These are phyloP conservation scores for Borostomias antarcticus DNA, from an alignment of 2,797 vertebrate genomes.

Conservation along the genomic window DNA sequence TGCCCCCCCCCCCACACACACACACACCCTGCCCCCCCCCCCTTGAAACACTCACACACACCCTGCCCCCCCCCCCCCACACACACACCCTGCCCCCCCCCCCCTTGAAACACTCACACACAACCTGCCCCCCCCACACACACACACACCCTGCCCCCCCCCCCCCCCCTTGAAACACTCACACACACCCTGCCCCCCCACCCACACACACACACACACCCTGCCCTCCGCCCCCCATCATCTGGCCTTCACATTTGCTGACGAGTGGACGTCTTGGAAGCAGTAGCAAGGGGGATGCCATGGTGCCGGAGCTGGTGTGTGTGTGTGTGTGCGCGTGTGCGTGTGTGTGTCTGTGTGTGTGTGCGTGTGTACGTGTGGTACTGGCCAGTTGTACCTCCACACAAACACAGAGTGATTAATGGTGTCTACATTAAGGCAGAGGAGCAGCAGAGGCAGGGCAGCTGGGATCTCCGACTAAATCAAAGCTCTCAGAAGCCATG, in stretches of 20 bases:
- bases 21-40: slow-evolving; percentile 15
- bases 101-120: slow-evolving; percentile 18
- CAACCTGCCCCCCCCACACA: slow-evolving; percentile 21
- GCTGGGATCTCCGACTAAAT: slow-evolving; percentile 52
- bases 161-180: too few species aligned
- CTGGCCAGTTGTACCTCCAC: not conserved
- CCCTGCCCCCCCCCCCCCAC: slow-evolving; percentile 9
- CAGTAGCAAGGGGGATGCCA: too few species aligned
- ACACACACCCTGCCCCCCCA: slow-evolving; percentile 30
- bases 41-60: too few species aligned
- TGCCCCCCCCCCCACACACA: slow-evolving; percentile 31
- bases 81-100: slow-evolving; percentile 14
- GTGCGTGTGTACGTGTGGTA: not conserved
- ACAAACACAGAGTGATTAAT: slow-evolving; percentile 47
- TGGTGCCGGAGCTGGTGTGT: not conserved
- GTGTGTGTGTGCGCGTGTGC: not conserved
- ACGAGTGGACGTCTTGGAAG: not conserved
- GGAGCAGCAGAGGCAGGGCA: slow-evolving; percentile 39
- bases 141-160: slow-evolving; percentile 22
- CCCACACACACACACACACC: slow-evolving; percentile 24
- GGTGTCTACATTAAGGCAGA: slow-evolving; percentile 45
- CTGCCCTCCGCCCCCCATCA: not conserved
- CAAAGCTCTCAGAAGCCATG: slow-evolving; percentile 51
- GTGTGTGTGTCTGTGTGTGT: not conserved
- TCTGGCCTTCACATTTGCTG: not conserved